Percentiles rank a stretch among this genome's conserved stretches.
These are phyloP conservation scores for Pionites leucogaster DNA, from an alignment of 2,113 vertebrate species.

Conservation along the genomic window DNA sequence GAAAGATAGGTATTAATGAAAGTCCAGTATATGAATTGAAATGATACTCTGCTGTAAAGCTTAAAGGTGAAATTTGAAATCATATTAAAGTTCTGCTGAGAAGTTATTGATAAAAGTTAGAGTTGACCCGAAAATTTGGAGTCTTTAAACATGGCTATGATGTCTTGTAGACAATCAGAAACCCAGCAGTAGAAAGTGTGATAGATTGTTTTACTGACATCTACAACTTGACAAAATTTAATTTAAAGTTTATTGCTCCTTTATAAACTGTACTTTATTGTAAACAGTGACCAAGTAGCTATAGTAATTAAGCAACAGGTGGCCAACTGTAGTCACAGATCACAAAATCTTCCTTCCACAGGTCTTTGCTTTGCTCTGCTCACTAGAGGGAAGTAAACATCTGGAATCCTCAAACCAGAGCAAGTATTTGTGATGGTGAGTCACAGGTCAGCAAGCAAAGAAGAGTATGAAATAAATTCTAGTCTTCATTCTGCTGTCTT, in stretches of 20 bases:
- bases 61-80: background rate
- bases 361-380: background rate
- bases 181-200: background rate
- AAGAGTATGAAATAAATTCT: background rate
- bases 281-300: background rate
- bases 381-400: background rate
- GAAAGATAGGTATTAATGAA: background rate
- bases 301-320: slow-evolving; percentile 7
- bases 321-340: background rate
- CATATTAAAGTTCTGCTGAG: background rate
- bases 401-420: background rate
- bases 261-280: background rate
- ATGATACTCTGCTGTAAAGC: background rate
- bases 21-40: background rate
- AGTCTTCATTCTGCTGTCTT: background rate
- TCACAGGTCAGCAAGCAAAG: background rate
- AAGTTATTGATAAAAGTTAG: background rate
- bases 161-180: background rate
- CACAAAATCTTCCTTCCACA: background rate
- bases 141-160: background rate
- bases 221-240: background rate
- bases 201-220: background rate
- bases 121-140: background rate
- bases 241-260: background rate
- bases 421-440: background rate